Conservation (phyloP, 2,888 invertebrate species). For the Calameuta filiformis region DNA sequence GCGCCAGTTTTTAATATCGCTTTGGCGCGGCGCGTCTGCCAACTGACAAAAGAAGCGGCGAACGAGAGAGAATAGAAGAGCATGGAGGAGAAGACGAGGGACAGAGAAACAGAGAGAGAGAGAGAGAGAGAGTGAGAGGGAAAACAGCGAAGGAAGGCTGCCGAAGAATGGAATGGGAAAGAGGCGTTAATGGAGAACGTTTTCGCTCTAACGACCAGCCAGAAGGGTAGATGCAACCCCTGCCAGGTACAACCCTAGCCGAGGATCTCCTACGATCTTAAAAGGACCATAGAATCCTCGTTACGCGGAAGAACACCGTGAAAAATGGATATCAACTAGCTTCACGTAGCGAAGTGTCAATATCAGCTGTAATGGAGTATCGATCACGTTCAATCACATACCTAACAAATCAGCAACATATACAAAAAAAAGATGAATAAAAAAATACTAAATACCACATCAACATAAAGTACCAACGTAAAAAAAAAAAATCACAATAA, state of each 20-base stretch:
- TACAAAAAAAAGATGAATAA: neutral
- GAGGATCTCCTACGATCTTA: neutral
- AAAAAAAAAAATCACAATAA: too few relatives aligned
- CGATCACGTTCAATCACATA: neutral
- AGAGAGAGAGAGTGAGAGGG: slow-evolving; percentile 7
- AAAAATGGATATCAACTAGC: neutral
- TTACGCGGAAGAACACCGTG: neutral
- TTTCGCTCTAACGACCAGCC: slow-evolving; percentile 60
- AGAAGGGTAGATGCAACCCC: slow-evolving; percentile 32
- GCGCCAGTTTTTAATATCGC: slow-evolving; percentile 61
- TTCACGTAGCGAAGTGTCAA: neutral
- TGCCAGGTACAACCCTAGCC: neutral
- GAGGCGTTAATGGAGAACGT: slow-evolving; percentile 62
- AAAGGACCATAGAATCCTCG: neutral
- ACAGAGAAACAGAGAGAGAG: neutral
- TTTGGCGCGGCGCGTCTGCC: slow-evolving; percentile 58
- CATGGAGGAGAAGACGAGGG: neutral
- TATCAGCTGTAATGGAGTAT: neutral
- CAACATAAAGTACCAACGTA: too few relatives aligned
- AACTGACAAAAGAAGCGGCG: slow-evolving; percentile 54
- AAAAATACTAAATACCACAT: neutral
- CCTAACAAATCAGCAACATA: neutral
- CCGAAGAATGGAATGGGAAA: slow-evolving; percentile 19
- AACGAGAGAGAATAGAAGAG: slow-evolving; percentile 21
- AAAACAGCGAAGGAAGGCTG: neutral